Evolutionary conservation across 2,888 invertebrate species (phyloP), one percentile per base, ranked within the genome.

Genomic region (Drosophila mulleri): DNA sequence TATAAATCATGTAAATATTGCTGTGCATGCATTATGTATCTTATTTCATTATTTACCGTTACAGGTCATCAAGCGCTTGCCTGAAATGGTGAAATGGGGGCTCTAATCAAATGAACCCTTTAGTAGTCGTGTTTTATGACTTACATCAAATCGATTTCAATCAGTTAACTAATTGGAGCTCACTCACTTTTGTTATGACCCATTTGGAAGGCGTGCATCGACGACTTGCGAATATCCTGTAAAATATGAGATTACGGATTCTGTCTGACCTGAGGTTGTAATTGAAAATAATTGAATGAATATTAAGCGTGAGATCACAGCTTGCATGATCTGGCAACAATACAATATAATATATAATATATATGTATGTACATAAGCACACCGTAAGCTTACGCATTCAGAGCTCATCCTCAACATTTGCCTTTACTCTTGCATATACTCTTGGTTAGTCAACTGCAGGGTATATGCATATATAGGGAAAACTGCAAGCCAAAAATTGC

Each of bases 1-100:
- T 86, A 86, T 83, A 83, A 87, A 83, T 87, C 84, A 83, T 74
- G 53, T 60, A 72, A 67, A 72, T 54, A 87, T 83, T 83, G 67
- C 71, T 61, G 53, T 52, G 54, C 72, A 73, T 67, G 62, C 76
- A 83, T 75, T 70, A 83, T 32, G 18, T 50, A 50, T 50, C 50
- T 20, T 35, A 50, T 50, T 50, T 32, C 73, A 83, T 78, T 70
- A 83, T 78, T 82, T 78, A 78, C 48, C 11, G 29, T 35, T 23
- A 45, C 35, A 16, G 56, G 14, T 23, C 20, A 45, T 16, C 12
- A 6, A 44, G 20, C 20, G 20, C 16, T 14, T 23, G 12, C 20
- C 39, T n/a, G 16, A 14, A 16, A 20, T 37, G 23, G n/a, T 29
- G 29, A 29, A 29, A 8, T 29, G 53, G 8, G 9, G 5, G 23